Base-by-base conservation (phyloP, 1,140 invertebrate species). In the Pissodes strobi region DNA sequence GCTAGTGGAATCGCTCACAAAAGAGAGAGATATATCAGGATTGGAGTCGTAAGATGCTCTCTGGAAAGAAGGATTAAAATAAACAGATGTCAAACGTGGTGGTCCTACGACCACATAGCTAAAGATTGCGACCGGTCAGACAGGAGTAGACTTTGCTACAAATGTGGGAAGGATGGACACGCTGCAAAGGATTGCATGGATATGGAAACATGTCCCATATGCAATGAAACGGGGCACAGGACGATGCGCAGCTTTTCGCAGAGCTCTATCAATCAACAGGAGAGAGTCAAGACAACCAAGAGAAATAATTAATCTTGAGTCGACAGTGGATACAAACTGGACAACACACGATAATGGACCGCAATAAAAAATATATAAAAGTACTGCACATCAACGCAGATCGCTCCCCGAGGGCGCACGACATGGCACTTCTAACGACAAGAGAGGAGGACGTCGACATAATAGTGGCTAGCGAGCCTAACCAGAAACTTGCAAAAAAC, bases 351-450 rank as follows among this genome's bases (percentile, higher is more conserved):
- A n/a, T n/a, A n/a, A n/a, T n/a, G n/a, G n/a, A n/a, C n/a, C n/a
- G n/a, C n/a, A n/a, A n/a, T n/a, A n/a, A n/a, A n/a, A n/a, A n/a
- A n/a, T n/a, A n/a, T n/a, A n/a, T n/a, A n/a, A 64, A 64, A 22
- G 10, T 59, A 2, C 38, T 64, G 15, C 61, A 64, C 25, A 60
- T 46, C 9, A 64, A 64, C 27, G 8, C 18, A 41, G 39, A 34
- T n/a, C 4, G 51, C 8, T 22, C 38, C 12, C 10, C 1, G 2
- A 27, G 25, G 2, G 25, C 61, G 5, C 51, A 60, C 0, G 61
- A 57, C 27, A 58, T 64, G 52, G 27, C 52, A 5, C 9, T 57
- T 2, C 34, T 25, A 12, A 64, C 61, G 2, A 53, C 51, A 15
- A 22, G 10, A 21, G 52, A 64, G 25, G 15, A 43, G 21, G 21